phyloP scores from a whole-genome alignment of 2,888 invertebrate genomes.

The Platycheirus rosarum region DNA sequence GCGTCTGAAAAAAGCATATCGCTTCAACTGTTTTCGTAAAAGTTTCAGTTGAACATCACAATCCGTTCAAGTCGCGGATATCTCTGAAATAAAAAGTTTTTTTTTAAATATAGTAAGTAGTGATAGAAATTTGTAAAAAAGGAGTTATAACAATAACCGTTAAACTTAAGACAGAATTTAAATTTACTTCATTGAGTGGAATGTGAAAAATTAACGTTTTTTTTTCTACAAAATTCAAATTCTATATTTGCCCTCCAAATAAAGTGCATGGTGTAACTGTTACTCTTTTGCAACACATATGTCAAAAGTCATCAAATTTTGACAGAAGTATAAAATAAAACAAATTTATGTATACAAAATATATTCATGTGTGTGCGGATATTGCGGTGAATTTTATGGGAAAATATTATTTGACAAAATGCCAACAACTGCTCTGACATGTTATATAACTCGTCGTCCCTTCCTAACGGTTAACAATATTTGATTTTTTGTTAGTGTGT shows the following conservation, averaged over 20 bases:
- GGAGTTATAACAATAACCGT: constrained; percentile 55
- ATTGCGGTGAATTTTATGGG: constrained; percentile 40
- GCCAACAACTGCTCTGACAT: constrained; percentile 28
- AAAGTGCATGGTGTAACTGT: constrained; percentile 28
- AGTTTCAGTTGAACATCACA: constrained; percentile 83
- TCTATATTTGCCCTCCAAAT: background rate
- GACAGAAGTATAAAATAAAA: constrained; percentile 19
- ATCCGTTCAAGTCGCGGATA: constrained; percentile 84
- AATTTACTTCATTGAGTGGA: constrained; percentile 35
- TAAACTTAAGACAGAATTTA: constrained; percentile 34
- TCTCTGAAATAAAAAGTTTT: constrained; percentile 82
- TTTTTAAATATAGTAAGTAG: constrained; percentile 82
- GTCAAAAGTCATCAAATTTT: constrained; percentile 33
- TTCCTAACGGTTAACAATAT: constrained; percentile 29
- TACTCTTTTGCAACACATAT: constrained; percentile 31
- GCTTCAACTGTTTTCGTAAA: constrained; percentile 80
- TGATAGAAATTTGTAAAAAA: constrained; percentile 70
- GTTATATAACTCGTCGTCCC: constrained; percentile 54
- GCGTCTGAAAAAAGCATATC: constrained; percentile 80
- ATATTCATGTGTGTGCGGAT: constrained; percentile 24
- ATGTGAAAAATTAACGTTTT: constrained; percentile 21
- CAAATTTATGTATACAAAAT: too few species aligned
- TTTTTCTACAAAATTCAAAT: constrained; percentile 3
- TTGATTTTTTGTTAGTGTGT: constrained; percentile 14
- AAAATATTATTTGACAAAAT: constrained; percentile 33